phyloP scores from a whole-genome alignment of 1,140 invertebrate species.

The Tetramorium parvispinum region DNA sequence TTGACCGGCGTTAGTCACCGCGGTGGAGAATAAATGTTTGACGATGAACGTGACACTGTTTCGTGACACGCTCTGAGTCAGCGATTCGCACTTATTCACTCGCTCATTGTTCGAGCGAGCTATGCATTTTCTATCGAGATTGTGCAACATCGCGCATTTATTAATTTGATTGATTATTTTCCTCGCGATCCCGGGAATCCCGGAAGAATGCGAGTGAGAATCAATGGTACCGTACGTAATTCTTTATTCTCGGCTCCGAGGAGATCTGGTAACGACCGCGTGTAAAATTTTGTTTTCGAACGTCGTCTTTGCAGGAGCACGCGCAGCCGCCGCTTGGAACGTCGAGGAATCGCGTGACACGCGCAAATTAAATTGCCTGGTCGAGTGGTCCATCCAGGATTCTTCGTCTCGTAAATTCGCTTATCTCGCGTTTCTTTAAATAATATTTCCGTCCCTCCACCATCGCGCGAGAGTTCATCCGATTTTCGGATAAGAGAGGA shows the following conservation, averaged over 20 bases:
- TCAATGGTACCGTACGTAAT: too few relatives aligned
- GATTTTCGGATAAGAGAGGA: not conserved
- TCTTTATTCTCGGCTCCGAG: not conserved
- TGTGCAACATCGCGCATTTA: not conserved
- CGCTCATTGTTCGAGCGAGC: not conserved
- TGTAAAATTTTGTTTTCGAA: conserved; percentile 15
- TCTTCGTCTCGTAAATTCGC: too few relatives aligned
- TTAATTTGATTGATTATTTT: not conserved
- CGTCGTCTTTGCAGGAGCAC: not conserved
- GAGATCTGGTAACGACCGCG: not conserved
- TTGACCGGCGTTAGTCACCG: conserved; percentile 15
- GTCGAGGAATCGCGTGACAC: conserved; percentile 45
- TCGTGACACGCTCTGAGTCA: not conserved
- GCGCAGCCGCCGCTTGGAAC: not conserved
- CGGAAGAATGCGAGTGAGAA: not conserved
- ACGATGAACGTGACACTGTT: not conserved
- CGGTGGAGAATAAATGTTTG: not conserved
- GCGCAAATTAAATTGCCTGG: not conserved
- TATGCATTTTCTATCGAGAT: not conserved
- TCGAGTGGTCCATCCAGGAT: too few relatives aligned
- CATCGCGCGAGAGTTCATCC: not conserved
- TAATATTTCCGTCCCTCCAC: not conserved
- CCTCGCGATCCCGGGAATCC: not conserved
- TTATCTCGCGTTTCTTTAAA: not conserved
- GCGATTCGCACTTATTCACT: not conserved